Evolutionary conservation across 2,113 vertebrate genomes (phyloP).

Genomic region (Phrynosoma platyrhinos): DNA sequence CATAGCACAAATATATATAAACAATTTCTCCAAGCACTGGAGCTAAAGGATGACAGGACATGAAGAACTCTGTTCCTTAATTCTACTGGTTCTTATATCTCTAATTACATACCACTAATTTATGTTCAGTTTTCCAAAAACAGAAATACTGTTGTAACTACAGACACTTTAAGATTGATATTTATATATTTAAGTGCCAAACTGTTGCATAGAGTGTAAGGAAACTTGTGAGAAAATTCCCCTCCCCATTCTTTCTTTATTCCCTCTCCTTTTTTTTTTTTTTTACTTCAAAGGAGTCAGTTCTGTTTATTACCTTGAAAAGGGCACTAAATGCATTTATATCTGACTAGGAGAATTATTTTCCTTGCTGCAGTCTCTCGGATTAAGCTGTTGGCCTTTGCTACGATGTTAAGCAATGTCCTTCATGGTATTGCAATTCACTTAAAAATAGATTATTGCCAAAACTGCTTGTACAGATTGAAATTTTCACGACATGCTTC

Average conservation of each 20-base stretch:
- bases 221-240: conserved; percentile 44
- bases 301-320: conserved; percentile 62
- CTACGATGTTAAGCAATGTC: conserved; percentile 57
- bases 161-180: background rate
- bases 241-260: background rate
- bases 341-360: conserved; percentile 47
- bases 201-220: conserved; percentile 48
- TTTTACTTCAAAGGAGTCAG: conserved; percentile 37
- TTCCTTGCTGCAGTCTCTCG: conserved; percentile 41
- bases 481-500: conserved; percentile 70
- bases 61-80: background rate
- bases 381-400: conserved; percentile 66
- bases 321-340: conserved; percentile 64
- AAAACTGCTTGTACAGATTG: conserved; percentile 52
- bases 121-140: background rate
- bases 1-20: too few relatives aligned
- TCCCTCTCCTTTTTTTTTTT: background rate
- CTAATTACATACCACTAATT: background rate
- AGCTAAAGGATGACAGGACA: background rate
- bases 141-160: too few relatives aligned
- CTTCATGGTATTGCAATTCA: conserved; percentile 53
- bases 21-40: background rate
- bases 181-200: background rate
- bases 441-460: conserved; percentile 58
- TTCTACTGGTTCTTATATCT: background rate